These are phyloP conservation scores for Halcyon malimbica DNA, from an alignment of 2,113 vertebrate species.

Conservation along the genomic window DNA sequence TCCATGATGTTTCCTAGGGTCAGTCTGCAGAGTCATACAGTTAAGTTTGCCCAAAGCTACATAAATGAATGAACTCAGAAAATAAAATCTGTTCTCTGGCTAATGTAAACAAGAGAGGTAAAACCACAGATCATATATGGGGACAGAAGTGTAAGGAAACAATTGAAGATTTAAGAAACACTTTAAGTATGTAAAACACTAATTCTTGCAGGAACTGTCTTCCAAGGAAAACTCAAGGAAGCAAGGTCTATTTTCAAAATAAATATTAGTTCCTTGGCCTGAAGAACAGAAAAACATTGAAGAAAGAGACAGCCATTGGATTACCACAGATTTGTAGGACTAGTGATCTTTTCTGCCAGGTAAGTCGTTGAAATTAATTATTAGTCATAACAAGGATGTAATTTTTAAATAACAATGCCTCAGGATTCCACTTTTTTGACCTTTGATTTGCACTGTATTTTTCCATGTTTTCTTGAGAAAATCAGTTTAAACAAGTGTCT, in stretches of 20 bases:
- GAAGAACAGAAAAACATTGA: slow-evolving; percentile 24
- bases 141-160: slow-evolving; percentile 33
- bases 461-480: background rate
- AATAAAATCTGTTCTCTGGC: slow-evolving; percentile 5
- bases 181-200: slow-evolving; percentile 25
- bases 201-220: slow-evolving; percentile 52
- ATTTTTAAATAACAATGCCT: background rate
- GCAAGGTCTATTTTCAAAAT: slow-evolving; percentile 45
- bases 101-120: slow-evolving; percentile 48
- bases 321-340: background rate
- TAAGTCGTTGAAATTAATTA: background rate
- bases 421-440: background rate
- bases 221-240: slow-evolving; percentile 61
- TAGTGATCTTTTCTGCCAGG: background rate
- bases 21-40: background rate
- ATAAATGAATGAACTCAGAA: slow-evolving; percentile 22
- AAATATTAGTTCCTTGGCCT: slow-evolving; percentile 37
- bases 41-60: slow-evolving; percentile 29
- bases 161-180: slow-evolving; percentile 57
- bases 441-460: background rate
- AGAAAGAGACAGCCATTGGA: background rate
- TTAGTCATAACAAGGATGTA: background rate
- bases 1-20: background rate
- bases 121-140: slow-evolving; percentile 24
- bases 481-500: background rate